Evolutionary conservation across 2,888 invertebrate genomes (phyloP).

Genomic region (Himalopsyche anomala): DNA sequence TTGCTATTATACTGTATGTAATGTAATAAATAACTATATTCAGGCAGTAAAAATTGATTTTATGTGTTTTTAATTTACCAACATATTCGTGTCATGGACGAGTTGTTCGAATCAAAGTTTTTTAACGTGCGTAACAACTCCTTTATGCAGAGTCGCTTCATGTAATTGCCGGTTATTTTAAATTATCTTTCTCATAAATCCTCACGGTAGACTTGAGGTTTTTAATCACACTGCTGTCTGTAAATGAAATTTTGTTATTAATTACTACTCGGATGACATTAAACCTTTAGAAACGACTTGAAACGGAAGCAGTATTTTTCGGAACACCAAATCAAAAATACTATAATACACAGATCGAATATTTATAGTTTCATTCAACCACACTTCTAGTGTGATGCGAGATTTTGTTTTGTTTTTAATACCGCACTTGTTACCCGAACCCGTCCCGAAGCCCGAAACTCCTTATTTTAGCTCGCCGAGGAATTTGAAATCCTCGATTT

Average conservation of each 20-base stretch:
- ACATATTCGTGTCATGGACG: not conserved
- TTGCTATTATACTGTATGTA: too few species aligned
- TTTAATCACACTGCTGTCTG: constrained; percentile 29
- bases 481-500: too few species aligned
- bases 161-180: constrained; percentile 31
- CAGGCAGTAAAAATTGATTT: not conserved
- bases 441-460: too few species aligned
- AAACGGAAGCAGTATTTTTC: not conserved
- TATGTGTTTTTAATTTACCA: not conserved
- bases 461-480: too few species aligned
- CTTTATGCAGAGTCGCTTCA: not conserved
- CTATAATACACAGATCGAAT: too few species aligned
- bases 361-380: too few species aligned
- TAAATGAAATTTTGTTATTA: constrained; percentile 17
- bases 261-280: not conserved
- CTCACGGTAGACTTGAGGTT: not conserved
- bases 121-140: constrained; percentile 16
- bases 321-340: too few species aligned
- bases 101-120: constrained; percentile 7
- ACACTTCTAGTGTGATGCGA: too few species aligned
- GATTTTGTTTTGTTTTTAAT: too few species aligned
- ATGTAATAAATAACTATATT: too few species aligned
- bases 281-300: not conserved
- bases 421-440: too few species aligned
- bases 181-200: constrained; percentile 13